Evolutionary conservation across 1,140 invertebrate species (phyloP), one percentile per base, ranked within the genome.

Genomic region (Zaprionus taronus): DNA sequence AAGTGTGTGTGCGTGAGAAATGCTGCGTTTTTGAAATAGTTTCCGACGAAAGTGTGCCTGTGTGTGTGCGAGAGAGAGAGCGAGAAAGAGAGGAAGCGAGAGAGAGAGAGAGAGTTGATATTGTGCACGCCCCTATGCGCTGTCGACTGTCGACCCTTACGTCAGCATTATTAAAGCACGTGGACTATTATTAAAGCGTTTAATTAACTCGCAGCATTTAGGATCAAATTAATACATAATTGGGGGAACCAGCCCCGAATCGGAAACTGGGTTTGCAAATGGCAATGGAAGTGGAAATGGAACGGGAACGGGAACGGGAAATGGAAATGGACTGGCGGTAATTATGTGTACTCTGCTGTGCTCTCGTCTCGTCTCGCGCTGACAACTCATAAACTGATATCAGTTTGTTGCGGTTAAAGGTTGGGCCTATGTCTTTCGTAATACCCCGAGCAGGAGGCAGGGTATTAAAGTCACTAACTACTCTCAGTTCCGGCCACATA

Each of bases 161-260:
- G 90, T 90, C 85, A 91, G 82, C 77, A 83, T 73, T 86, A 47
- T 47, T 17, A 47, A 47, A 91, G 85, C 85, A 91, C 90, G 90
- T 91, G 90, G 90, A 91, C 84, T 73, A 77, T 73, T 81, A 87
- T 87, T 87, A 84, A 87, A 80, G 79, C 84, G 69, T 82, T 90
- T 86, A 90, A 90, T 91, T 90, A 89, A 87, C 72, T 89, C 51
- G 61, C 51, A 75, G 57, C 71, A 81, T 81, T 81, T 87, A 89
- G 81, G 67, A 87, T 87, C 72, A 80, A 83, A 80, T 87, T 83
- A 76, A 66, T 58, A 71, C 70, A 78, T 87, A 84, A 78, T 70
- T 71, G 72, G 22, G 26, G 12, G 7, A 56, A 24, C 47, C 20
- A 70, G 22, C 15, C 7, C 17, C n/a, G 24, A 24, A 17, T 26